Percentiles rank a stretch among this genome's conserved stretches.
Evolutionary conservation across 37 sponge, comb jelly and placozoan species (phyloP).

Genomic region (Axinella damicornis): DNA sequence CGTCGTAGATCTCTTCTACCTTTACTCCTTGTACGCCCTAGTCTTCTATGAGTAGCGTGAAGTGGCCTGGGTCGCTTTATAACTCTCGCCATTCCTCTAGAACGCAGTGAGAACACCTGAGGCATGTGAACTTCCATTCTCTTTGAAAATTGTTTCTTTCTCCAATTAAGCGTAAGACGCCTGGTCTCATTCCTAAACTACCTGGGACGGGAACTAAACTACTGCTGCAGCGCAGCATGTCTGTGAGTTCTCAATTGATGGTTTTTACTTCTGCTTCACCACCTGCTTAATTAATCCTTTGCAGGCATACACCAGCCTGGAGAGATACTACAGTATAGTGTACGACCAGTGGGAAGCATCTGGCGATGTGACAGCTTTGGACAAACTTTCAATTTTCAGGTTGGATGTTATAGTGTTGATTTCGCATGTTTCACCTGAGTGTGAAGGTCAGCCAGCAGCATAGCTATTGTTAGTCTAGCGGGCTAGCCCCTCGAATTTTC

Average conservation of each 20-base stretch:
- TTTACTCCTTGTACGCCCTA: slow-evolving; percentile 84
- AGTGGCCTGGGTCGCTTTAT: slow-evolving; percentile 98
- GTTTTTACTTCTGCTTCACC: too few relatives aligned
- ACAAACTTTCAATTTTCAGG: slow-evolving; percentile 72
- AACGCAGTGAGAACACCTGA: too few relatives aligned
- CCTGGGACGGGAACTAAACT: too few relatives aligned
- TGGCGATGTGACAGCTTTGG: slow-evolving; percentile 74
- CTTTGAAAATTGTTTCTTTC: too few relatives aligned
- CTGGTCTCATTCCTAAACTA: background rate
- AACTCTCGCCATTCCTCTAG: slow-evolving; percentile 90
- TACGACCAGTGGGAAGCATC: slow-evolving; percentile 58
- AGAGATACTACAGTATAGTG: slow-evolving; percentile 70
- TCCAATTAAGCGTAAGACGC: background rate
- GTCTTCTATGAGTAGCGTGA: slow-evolving; percentile 92
- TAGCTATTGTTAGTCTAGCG: too few relatives aligned
- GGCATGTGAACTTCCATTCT: background rate
- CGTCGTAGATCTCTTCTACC: slow-evolving; percentile 97
- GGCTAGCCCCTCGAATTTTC: too few relatives aligned
- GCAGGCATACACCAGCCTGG: slow-evolving; percentile 1
- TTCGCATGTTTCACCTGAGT: too few relatives aligned
- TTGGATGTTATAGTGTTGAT: too few relatives aligned
- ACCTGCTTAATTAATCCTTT: too few relatives aligned
- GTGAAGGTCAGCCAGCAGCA: too few relatives aligned
- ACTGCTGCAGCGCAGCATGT: too few relatives aligned
- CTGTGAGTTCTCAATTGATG: too few relatives aligned